phyloP scores from a whole-genome alignment of 1,140 invertebrate genomes.

The Akabosia matsudoensis region DNA sequence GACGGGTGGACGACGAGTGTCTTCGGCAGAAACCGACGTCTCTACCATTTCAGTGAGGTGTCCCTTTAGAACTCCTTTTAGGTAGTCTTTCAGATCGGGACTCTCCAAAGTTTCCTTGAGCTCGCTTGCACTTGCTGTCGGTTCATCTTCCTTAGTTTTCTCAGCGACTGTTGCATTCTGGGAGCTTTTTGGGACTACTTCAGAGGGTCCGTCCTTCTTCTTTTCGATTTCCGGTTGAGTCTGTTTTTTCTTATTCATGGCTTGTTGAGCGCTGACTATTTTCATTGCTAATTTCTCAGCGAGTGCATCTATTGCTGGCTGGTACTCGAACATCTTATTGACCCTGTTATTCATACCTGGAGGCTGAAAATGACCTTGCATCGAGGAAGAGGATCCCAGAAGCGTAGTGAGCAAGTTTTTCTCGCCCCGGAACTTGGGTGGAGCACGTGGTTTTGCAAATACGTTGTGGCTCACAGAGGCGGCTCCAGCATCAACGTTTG shows the following conservation, averaged over 20 bases:
- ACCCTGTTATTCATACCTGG: background rate
- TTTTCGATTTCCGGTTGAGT: conserved; percentile 25
- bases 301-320: conserved; percentile 38
- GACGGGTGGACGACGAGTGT: background rate
- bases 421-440: conserved; percentile 25
- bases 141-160: background rate
- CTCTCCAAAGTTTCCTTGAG: background rate
- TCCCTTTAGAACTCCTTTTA: conserved; percentile 7
- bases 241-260: conserved; percentile 1
- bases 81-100: conserved; percentile 10
- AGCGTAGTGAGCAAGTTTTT: conserved; percentile 30
- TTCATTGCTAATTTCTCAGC: conserved; percentile 43
- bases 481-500: background rate
- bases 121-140: background rate
- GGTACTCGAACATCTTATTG: conserved; percentile 6
- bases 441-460: background rate
- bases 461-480: background rate
- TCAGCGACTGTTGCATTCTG: background rate
- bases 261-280: conserved; percentile 22
- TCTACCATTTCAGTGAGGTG: conserved; percentile 9
- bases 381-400: background rate
- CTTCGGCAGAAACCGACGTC: background rate
- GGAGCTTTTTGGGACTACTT: background rate
- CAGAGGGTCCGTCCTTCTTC: background rate
- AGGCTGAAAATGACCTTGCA: conserved; percentile 23